Base-by-base conservation (phyloP, 1,140 invertebrate species). In the Bombus terrestris region DNA sequence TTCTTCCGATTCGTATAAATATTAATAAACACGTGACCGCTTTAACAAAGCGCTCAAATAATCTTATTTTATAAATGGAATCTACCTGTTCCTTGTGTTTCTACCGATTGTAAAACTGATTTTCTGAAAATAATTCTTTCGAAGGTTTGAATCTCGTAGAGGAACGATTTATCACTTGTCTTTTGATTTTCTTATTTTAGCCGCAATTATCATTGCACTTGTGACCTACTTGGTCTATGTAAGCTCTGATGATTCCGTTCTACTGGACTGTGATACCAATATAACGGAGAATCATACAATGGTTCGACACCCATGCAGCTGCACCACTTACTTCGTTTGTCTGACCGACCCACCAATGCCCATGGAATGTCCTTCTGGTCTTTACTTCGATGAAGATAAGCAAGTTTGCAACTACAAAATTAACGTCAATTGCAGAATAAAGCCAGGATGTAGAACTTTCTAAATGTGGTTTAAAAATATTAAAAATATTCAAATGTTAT, bases 251-350 rank as follows among this genome's bases (percentile, higher is more conserved):
- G 3, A 73, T 8, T n/a, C 39, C 3, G 9, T 59, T 18, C 6
- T 0, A 15, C 53, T 37, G 28, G 5, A 77, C 0, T 77, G 75
- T 12, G 47, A 53, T 2, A 18, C 57, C 6, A 37, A 77, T 0
- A 28, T 41, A 13, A 3, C n/a, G 6, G 35, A 25, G 6, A n/a
- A 18, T 2, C 10, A 6, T 12, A 5, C 37, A 12, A 39, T 62
- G 57, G 28, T 77, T 13, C 1, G 10, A 15, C 95, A 97, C 86
- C 93, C 95, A 3, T 84, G 89, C 5, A 95, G 96, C 84, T 97
- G 97, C 88, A 90, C 92, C 6, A 95, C 93, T 74, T 97, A 96
- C 89, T 97, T 96, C 90, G 94, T 95, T 35, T 97, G 97, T 86
- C 92, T 95, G 1, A 93, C 91, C 22, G 96, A 95, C 1, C 79